phyloP scores from a whole-genome alignment of 2,888 invertebrate genomes.

The Chouioia cunea region DNA sequence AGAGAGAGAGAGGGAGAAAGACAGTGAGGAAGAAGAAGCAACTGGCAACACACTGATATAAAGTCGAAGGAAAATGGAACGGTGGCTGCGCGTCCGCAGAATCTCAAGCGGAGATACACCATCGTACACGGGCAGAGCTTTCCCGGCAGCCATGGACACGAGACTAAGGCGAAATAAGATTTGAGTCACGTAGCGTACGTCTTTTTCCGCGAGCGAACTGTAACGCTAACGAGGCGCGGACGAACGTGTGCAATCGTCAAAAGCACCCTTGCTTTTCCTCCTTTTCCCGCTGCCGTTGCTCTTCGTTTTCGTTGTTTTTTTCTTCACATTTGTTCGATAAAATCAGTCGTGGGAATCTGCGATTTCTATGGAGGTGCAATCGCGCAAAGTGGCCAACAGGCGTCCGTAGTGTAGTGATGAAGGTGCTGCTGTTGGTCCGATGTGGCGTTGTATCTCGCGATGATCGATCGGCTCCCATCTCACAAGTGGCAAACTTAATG shows the following conservation, averaged over 20 bases:
- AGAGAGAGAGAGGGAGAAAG: background rate
- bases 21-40: conserved; percentile 23
- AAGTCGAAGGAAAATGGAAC: conserved; percentile 1
- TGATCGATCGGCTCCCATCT: conserved; percentile 1
- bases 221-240: conserved; percentile 56
- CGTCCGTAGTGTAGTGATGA: background rate
- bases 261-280: conserved; percentile 24
- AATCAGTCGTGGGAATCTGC: conserved; percentile 23
- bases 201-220: conserved; percentile 54
- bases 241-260: conserved; percentile 52
- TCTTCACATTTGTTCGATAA: background rate
- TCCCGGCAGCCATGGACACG: conserved; percentile 36
- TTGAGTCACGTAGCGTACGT: conserved; percentile 63
- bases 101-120: conserved; percentile 48
- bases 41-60: too few species aligned
- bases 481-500: conserved; percentile 22
- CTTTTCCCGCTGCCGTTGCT: background rate
- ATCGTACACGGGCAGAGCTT: conserved; percentile 29
- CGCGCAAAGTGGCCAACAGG: background rate
- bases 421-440: background rate
- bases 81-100: conserved; percentile 11
- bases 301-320: too few species aligned
- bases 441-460: conserved; percentile 1
- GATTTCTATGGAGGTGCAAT: background rate
- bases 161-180: conserved; percentile 57